Percentiles rank a stretch among this genome's conserved stretches.
Evolutionary conservation across 2,888 invertebrate species (phyloP).

Genomic region (Ferrisia virgata): DNA sequence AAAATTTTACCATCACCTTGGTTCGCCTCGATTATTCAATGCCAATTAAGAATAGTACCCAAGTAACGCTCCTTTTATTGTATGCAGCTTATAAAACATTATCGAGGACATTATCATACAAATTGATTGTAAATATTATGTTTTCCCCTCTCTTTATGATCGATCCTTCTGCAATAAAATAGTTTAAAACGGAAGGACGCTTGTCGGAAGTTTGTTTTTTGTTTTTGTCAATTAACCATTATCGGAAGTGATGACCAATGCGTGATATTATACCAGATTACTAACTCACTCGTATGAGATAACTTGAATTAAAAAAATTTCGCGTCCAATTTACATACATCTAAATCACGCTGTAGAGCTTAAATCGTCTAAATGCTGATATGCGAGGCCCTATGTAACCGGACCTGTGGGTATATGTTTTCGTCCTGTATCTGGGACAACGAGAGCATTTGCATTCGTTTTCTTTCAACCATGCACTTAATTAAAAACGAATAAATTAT

Average conservation of each 20-base stretch:
- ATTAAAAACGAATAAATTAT: conserved; percentile 28
- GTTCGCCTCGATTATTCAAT: not conserved
- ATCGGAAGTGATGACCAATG: conserved; percentile 13
- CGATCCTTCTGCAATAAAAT: not conserved
- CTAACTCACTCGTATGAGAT: not conserved
- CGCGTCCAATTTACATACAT: not conserved
- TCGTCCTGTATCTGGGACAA: conserved; percentile 12
- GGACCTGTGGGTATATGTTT: conserved; percentile 9
- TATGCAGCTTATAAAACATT: not conserved
- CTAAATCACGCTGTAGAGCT: not conserved
- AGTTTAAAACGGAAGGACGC: conserved; percentile 20
- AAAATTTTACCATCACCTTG: conserved; percentile 27
- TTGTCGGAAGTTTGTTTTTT: not conserved
- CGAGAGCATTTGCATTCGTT: conserved; percentile 13
- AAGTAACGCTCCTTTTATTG: conserved; percentile 23
- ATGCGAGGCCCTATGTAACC: not conserved
- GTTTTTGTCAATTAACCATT: not conserved
- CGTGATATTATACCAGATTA: not conserved
- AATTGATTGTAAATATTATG: not conserved
- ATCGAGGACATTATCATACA: conserved; percentile 23
- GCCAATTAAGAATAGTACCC: conserved; percentile 4
- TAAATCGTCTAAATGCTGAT: not conserved
- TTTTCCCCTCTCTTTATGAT: not conserved
- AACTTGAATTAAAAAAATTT: not conserved
- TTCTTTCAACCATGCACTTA: not conserved